Percentiles rank a stretch among this genome's conserved stretches.
These are phyloP conservation scores for Misgurnus anguillicaudatus DNA, from an alignment of 2,113 vertebrate species.

Conservation along the genomic window DNA sequence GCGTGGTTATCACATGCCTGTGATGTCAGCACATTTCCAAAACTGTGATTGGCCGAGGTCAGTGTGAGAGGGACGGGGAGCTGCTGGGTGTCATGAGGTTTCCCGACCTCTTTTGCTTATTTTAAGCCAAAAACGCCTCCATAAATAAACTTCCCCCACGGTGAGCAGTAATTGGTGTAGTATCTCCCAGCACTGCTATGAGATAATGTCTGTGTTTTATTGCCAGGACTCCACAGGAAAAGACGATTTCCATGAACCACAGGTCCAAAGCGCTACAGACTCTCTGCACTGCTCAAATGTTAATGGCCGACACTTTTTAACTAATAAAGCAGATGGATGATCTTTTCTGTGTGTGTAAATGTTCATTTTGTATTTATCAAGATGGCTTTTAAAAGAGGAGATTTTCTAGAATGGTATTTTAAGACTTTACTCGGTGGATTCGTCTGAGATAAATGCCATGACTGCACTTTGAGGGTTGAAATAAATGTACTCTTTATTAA, in stretches of 20 bases:
- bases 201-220: constrained; percentile 32
- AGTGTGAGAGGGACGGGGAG: constrained; percentile 36
- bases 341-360: not conserved
- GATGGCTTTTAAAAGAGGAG: not conserved
- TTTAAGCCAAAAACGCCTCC: constrained; percentile 49
- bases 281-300: not conserved
- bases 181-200: constrained; percentile 43
- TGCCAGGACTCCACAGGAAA: constrained; percentile 39
- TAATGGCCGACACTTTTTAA: constrained; percentile 13
- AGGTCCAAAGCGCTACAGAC: constrained; percentile 8
- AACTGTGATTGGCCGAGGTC: constrained; percentile 39
- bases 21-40: constrained; percentile 22
- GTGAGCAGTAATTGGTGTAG: constrained; percentile 55
- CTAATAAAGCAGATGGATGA: not conserved
- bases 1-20: constrained; percentile 4
- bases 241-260: constrained; percentile 37
- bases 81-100: constrained; percentile 9
- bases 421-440: not conserved
- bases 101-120: constrained; percentile 25
- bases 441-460: not conserved
- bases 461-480: not conserved
- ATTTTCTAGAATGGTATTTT: not conserved
- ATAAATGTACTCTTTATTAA: not conserved
- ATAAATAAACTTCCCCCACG: constrained; percentile 50
- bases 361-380: not conserved